Conservation (phyloP, 2,797 vertebrate species). For the Parauchenoglanis ngamensis region DNA sequence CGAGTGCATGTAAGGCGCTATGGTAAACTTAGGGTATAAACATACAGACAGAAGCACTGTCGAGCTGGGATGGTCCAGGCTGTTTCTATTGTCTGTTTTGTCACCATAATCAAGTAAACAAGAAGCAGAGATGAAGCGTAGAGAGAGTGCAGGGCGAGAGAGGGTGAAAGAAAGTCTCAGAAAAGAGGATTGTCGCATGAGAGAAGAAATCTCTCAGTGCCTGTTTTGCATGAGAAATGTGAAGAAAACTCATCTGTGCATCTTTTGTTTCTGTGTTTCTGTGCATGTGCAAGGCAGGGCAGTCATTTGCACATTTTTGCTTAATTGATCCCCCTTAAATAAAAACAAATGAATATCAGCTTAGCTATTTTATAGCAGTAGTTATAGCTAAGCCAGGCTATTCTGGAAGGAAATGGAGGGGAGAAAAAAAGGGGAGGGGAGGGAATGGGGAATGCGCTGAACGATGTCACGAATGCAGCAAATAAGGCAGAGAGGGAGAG, state of each 20-base stretch:
- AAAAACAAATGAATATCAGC: neutral
- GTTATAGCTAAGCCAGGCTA: slow-evolving; percentile 6
- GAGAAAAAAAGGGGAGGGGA: neutral
- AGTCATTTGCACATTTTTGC: neutral
- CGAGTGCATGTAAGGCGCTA: slow-evolving; percentile 5
- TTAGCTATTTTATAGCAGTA: neutral
- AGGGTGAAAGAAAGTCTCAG: slow-evolving; percentile 24
- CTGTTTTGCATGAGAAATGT: slow-evolving; percentile 1
- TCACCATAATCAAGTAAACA: slow-evolving; percentile 46
- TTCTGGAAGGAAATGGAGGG: slow-evolving; percentile 19
- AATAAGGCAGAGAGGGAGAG: slow-evolving; percentile 24
- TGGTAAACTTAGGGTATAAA: slow-evolving; percentile 19
- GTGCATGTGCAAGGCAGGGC: neutral
- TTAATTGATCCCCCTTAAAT: neutral
- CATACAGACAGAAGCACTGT: neutral
- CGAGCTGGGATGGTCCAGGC: slow-evolving; percentile 26
- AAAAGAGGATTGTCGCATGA: slow-evolving; percentile 33
- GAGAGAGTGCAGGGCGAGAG: neutral
- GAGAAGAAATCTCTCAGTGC: neutral
- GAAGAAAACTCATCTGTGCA: neutral
- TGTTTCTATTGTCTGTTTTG: slow-evolving; percentile 31
- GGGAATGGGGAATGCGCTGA: neutral
- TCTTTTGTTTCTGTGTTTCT: neutral
- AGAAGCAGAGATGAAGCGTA: slow-evolving; percentile 4
- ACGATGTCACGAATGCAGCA: slow-evolving; percentile 6